phyloP scores from a whole-genome alignment of 2,113 vertebrate genomes.

The Gnathonemus echidnorhynchus region DNA sequence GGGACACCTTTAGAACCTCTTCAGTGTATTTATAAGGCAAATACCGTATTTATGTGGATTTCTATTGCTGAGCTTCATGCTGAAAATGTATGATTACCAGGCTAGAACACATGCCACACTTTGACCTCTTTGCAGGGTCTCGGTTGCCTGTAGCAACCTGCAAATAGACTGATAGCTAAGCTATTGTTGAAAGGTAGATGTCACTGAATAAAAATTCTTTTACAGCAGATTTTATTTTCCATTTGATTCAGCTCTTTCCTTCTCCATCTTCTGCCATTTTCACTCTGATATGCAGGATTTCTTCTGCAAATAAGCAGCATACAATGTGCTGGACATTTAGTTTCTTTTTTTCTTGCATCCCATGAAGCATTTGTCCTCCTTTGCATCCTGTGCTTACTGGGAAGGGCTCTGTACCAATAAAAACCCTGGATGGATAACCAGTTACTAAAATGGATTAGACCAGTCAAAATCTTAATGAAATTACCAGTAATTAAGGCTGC shows the following conservation, averaged over 20 bases:
- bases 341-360: not conserved
- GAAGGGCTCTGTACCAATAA: not conserved
- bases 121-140: not conserved
- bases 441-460: not conserved
- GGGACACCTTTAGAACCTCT: not conserved
- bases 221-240: not conserved
- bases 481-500: not conserved
- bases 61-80: slow-evolving; percentile 12
- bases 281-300: not conserved
- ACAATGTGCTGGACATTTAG: not conserved
- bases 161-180: not conserved
- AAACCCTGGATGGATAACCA: not conserved
- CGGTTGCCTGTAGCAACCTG: not conserved
- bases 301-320: not conserved
- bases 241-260: not conserved
- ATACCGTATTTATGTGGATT: not conserved
- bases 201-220: not conserved
- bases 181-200: not conserved
- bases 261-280: not conserved
- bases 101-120: not conserved
- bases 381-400: not conserved
- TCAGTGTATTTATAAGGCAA: not conserved
- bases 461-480: not conserved
- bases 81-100: not conserved
- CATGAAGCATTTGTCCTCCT: not conserved